Evolutionary conservation across 2,113 vertebrate genomes (phyloP), one percentile per base, ranked within the genome.

Genomic region (Sterrhoptilus dennistouni): DNA sequence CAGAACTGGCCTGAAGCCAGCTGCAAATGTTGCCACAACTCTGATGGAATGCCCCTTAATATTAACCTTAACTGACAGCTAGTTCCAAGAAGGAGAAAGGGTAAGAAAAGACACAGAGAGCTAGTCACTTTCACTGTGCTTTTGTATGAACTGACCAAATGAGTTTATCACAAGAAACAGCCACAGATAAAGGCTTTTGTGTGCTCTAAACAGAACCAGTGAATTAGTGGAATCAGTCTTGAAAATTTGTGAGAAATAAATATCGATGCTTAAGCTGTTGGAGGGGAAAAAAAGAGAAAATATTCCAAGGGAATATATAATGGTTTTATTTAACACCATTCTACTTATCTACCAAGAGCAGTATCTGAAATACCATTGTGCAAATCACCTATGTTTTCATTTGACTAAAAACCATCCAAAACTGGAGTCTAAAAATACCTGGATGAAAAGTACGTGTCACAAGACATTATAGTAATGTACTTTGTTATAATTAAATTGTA

Each of bases 51-150:
- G 81, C 78, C 63, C 89, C 80, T 77, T 88, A 75, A 93, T 63
- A 82, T 94, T 95, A 95, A 94, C 84, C 47, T 80, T 82, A 90
- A 87, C 56, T 89, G 86, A 93, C 95, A 96, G 93, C 74, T 96
- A 63, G 56, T 95, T 76, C 83, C 52, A 70, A 94, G 88, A 72
- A 90, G 63, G 60, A 93, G 83, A 77, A 89, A 70, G 12, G 20
- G 18, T 54, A 82, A 71, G 50, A 69, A 80, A 33, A 74, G 42
- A 82, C 76, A 47, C 16, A 74, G 50, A 64, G 60, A 65, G 6
- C 71, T 21, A 76, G 86, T 87, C 14, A 70, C 68, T 94, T 83
- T 21, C 57, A 65, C 75, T 76, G 54, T 90, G 76, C 63, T 85
- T 96, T 96, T 91, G 24, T 71, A 86, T 47, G 81, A 87, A 71